Evolutionary conservation across 2,797 vertebrate species (phyloP).

Genomic region (Tadarida brasiliensis): DNA sequence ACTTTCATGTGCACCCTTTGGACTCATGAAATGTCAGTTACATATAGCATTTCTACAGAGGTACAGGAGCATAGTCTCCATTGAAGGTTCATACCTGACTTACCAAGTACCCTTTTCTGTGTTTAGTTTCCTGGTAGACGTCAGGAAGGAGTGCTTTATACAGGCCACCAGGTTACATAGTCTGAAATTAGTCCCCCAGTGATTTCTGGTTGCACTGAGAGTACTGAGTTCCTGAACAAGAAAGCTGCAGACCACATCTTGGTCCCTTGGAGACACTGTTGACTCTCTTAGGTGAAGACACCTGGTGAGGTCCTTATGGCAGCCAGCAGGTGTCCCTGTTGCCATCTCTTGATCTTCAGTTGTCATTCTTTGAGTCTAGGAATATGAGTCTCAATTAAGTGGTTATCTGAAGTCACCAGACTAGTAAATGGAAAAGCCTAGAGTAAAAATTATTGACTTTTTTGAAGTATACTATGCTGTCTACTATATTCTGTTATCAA

Average conservation of each 20-base stretch:
- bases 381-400: background rate
- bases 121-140: background rate
- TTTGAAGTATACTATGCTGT: background rate
- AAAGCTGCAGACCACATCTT: background rate
- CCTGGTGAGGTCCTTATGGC: background rate
- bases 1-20: background rate
- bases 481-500: background rate
- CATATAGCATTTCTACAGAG: background rate
- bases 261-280: background rate
- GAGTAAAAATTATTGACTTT: background rate
- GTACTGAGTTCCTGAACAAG: conserved; percentile 1
- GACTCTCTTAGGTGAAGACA: background rate
- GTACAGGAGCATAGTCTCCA: background rate
- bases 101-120: background rate
- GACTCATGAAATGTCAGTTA: background rate
- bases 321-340: background rate
- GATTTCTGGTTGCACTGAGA: background rate
- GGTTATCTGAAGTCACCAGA: background rate
- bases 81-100: background rate
- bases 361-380: background rate
- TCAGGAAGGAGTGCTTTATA: background rate
- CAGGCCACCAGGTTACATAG: background rate
- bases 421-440: background rate
- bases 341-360: background rate
- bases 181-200: background rate